phyloP scores from a whole-genome alignment of 1,140 invertebrate genomes.

The Trialeurodes vaporariorum region DNA sequence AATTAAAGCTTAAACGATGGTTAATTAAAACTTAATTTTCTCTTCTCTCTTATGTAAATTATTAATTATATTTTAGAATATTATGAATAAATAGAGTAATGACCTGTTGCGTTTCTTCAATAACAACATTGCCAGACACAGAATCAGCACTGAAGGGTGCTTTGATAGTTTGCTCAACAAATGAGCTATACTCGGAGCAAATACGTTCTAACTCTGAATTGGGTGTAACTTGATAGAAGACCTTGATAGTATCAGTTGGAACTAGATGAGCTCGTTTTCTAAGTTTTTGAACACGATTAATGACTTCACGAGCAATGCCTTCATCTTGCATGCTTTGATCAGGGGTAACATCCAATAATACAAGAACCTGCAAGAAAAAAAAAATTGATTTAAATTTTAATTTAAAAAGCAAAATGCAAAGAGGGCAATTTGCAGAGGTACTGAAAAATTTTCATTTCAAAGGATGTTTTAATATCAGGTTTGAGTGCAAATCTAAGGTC shows the following conservation, averaged over 20 bases:
- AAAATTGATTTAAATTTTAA: too few species aligned
- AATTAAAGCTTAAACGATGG: too few species aligned
- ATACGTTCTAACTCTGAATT: constrained; percentile 49
- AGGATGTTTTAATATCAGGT: too few species aligned
- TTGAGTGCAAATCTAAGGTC: too few species aligned
- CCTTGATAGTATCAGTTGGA: constrained; percentile 78
- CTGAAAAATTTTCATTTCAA: too few species aligned
- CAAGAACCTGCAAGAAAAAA: constrained; percentile 44
- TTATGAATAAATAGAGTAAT: not conserved
- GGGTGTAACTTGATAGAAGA: constrained; percentile 62
- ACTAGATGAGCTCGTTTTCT: constrained; percentile 91
- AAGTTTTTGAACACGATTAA: constrained; percentile 92
- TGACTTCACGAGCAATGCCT: constrained; percentile 84
- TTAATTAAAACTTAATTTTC: too few species aligned
- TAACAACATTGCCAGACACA: constrained; percentile 42
- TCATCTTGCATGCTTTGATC: constrained; percentile 64
- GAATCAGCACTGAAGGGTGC: constrained; percentile 41
- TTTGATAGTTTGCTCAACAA: constrained; percentile 73
- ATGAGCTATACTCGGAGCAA: constrained; percentile 52
- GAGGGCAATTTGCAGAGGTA: too few species aligned
- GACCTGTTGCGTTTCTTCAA: constrained; percentile 32
- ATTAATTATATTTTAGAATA: not conserved
- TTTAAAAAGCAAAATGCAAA: too few species aligned
- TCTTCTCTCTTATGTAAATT: not conserved
- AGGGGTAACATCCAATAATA: constrained; percentile 48